Evolutionary conservation across 2,888 invertebrate species (phyloP), one percentile per base, ranked within the genome.

Genomic region (Hydroisotoma schaefferi): DNA sequence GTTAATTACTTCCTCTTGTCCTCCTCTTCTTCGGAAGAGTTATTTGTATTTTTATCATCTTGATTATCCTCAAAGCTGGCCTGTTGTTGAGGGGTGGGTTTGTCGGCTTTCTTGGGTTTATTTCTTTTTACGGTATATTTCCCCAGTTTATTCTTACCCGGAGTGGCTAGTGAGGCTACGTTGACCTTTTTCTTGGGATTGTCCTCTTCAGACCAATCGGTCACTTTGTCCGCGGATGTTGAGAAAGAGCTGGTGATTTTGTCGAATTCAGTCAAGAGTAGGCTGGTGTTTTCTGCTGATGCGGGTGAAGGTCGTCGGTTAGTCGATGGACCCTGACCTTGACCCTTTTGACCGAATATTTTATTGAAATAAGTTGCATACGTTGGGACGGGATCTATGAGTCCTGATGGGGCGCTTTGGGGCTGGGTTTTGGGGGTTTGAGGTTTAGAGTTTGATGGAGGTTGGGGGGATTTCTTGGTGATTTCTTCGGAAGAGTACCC

Each of bases 21-120:
- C 15, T 65, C 61, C 25, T 61, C 57, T 23, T 65, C 65, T 40
- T 65, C 65, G 12, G 65, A 60, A 38, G 56, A 56, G 20, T 61
- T 49, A 38, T 44, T 44, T 20, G 44, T 48, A 18, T 60, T 54
- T 22, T 63, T 46, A 20, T 28, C 40, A 20, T 44, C 23, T 25
- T 40, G 10, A 43, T 12, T 38, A 43, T 54, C 40, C 43, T 54
- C 25, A 40, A 43, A 33, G 26, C 56, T 56, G 20, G 33, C 27
- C 27, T n/a, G 49, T 49, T 44, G 57, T 55, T 38, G 26, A 28
- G n/a, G 27, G 2, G 25, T 38, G 6, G 26, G 27, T 10, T 43
- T 29, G 22, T 15, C 25, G 22, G 46, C 57, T 15, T 44, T 53
- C 44, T 44, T 61, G 38, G 43, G 48, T 37, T 56, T 61, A 22